These are phyloP conservation scores for Peucedramus taeniatus DNA, from an alignment of 2,113 vertebrate species.

Conservation along the genomic window DNA sequence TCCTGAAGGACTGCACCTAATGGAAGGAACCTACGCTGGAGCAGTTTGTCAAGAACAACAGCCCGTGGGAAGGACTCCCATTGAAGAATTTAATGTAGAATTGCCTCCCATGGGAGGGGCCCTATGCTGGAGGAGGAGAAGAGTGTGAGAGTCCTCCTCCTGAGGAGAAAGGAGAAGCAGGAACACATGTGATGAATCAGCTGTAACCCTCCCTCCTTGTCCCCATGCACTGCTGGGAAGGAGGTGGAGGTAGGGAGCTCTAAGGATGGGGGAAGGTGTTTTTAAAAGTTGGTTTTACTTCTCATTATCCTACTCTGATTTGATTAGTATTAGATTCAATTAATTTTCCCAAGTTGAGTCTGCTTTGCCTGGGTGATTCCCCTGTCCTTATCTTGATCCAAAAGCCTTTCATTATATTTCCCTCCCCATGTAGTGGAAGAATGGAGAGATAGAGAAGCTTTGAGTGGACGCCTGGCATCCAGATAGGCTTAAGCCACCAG, in stretches of 20 bases:
- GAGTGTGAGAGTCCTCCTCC: neutral
- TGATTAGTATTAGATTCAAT: neutral
- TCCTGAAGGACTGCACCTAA: neutral
- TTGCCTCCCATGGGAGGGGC: neutral
- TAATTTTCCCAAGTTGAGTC: neutral
- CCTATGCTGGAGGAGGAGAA: neutral
- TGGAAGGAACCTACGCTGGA: neutral
- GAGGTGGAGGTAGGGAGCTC: neutral
- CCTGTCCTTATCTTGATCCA: neutral
- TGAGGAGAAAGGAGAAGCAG: neutral
- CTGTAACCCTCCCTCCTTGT: accelerated
- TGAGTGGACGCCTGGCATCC: neutral
- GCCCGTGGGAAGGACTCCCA: neutral
- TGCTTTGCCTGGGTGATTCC: neutral
- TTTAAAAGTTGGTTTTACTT: neutral
- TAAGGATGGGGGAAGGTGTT: neutral
- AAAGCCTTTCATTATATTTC: neutral
- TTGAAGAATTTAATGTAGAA: neutral
- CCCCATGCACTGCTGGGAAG: neutral
- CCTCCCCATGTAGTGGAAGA: neutral
- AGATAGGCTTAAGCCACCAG: neutral
- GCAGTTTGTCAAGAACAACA: neutral
- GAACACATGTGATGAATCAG: neutral
- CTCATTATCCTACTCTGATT: neutral
- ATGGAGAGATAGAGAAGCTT: neutral